These are phyloP conservation scores for Planococcus citri DNA, from an alignment of 1,140 invertebrate species.

Conservation along the genomic window DNA sequence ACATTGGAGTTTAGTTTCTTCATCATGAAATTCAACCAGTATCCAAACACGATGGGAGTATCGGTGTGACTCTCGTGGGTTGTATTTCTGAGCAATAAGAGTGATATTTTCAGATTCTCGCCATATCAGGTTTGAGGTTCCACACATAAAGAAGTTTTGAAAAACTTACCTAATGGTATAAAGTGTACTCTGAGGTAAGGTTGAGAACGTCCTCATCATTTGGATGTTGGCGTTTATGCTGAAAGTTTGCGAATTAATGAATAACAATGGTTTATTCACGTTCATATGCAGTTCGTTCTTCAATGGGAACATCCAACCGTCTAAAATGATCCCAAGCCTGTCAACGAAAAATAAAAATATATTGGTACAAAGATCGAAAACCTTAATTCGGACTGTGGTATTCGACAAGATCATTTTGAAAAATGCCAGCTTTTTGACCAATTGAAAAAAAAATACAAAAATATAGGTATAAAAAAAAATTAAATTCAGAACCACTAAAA, in stretches of 20 bases:
- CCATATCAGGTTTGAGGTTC: not conserved
- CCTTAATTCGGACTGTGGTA: no score
- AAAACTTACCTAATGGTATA: constrained; percentile 32
- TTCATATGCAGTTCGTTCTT: constrained; percentile 39
- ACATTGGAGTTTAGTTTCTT: constrained; percentile 34
- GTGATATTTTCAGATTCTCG: no score
- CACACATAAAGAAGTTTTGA: no score
- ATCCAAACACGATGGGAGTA: constrained; percentile 34
- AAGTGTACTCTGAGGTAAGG: constrained; percentile 29
- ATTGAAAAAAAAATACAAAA: no score
- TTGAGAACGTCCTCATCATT: constrained; percentile 33
- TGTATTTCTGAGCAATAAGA: constrained; percentile 34
- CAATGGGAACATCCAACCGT: constrained; percentile 57
- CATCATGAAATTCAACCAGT: constrained; percentile 39
- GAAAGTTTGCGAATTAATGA: constrained; percentile 53
- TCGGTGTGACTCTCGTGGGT: constrained; percentile 39
- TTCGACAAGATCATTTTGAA: no score
- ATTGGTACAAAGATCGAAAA: not conserved
- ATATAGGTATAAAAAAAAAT: no score
- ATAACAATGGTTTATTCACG: constrained; percentile 43
- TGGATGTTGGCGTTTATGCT: constrained; percentile 47
- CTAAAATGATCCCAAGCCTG: constrained; percentile 44
- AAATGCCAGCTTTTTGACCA: no score
- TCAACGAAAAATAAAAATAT: constrained; percentile 25
- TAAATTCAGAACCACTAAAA: no score